Evolutionary conservation across 2,888 invertebrate genomes (phyloP), one percentile per base, ranked within the genome.

Genomic region (Leptura quadrifasciata): DNA sequence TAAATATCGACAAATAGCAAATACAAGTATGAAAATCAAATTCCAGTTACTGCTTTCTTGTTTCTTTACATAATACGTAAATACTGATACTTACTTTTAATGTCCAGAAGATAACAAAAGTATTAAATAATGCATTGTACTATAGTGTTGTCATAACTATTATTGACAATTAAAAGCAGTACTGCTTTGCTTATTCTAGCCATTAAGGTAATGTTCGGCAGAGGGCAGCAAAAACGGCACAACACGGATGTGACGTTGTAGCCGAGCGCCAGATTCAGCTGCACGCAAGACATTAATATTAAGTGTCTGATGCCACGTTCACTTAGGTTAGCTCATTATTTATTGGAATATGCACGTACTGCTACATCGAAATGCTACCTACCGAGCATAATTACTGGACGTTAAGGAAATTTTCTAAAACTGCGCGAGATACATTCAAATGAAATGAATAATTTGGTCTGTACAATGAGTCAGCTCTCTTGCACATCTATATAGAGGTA

Each of bases 241-340:
- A 21, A 21, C 9, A 57, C 18, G 57, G 75, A 47, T 54, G 77
- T 83, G 83, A 85, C 82, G 83, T 79, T 81, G 81, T 75, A 80
- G 76, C 75, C 79, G 76, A 80, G 80, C 81, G 82, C 78, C 80
- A 82, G 82, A 84, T 83, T 81, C 79, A 80, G 80, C 77, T 80
- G 82, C 58, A 58, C 58, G 58, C 58, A 27, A 58, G 61, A 78
- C 82, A 82, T 82, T 83, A 77, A 83, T 82, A 83, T 82, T 84
- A 84, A 83, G 79, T 80, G 83, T 81, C 78, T 75, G 81, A 76
- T 79, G 80, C 78, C 79, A 82, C 79, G 81, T 83, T 83, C 82
- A 82, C 80, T 82, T 83, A 80, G 79, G 81, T 76, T 78, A 69
- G 73, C 75, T 79, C 65, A 79, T 82, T 80, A 82, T 83, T 81